Base-by-base conservation (phyloP, 2,113 vertebrate genomes). In the Merops nubicus region DNA sequence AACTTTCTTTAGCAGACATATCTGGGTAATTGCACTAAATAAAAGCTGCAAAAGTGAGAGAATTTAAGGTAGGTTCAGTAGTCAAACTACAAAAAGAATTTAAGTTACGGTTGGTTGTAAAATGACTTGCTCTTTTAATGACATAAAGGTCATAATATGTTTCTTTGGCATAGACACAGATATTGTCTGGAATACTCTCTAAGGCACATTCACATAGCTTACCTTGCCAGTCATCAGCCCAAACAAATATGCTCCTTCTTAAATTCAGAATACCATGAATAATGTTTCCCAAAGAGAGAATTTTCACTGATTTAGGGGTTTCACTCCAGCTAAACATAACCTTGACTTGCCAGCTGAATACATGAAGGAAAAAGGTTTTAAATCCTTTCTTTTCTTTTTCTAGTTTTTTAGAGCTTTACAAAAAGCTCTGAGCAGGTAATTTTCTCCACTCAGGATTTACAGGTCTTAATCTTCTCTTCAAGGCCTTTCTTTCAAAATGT, bases 391-490 rank as follows among this genome's bases (percentile, higher is more conserved):
- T 72, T 77, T 56, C 6, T 47, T 88, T 90, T 92, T 47, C n/a
- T 69, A 68, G 22, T 6, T 19, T 85, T 92, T 83, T 83, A 73
- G 48, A 80, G 34, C 33, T 72, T 82, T 91, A 79, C 48, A 88
- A 88, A 88, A 68, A 56, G 10, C 40, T 64, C 59, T 57, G 48
- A 86, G 45, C 31, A 83, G 54, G 63, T 91, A 76, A 85, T 91
- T 91, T 94, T 73, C 86, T 91, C 48, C 14, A 47, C 29, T 91
- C 11, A 10, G 40, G 53, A 69, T 91, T 88, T 93, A 92, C 85
- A 85, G 31, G 34, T 69, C 67, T 80, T 95, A 79, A 92, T 91
- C 72, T 48, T 72, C 18, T 92, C 36, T 92, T 92, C 67, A 88
- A 86, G 70, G 43, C 14, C 57, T 69, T 85, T 88, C 26, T 85